These are phyloP conservation scores for Pseudois nayaur DNA, from an alignment of 2,113 vertebrate species.

Conservation along the genomic window DNA sequence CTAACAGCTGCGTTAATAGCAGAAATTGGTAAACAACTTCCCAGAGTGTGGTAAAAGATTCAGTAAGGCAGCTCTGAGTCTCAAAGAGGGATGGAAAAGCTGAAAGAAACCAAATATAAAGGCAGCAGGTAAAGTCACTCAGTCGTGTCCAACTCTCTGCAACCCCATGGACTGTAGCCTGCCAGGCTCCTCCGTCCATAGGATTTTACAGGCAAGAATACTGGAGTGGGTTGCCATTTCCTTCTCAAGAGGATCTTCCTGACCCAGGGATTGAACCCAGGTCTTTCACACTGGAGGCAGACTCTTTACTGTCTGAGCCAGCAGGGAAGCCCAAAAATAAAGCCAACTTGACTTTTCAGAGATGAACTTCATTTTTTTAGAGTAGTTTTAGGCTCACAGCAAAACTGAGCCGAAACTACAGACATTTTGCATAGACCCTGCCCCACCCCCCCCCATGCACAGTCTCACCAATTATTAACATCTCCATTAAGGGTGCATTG, in stretches of 20 bases:
- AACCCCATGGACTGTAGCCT: background rate
- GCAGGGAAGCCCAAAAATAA: background rate
- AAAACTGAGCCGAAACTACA: background rate
- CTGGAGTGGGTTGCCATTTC: background rate
- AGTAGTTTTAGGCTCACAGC: background rate
- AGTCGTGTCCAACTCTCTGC: background rate
- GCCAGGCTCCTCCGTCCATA: background rate
- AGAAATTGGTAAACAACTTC: constrained; percentile 52
- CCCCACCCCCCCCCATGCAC: too few species aligned
- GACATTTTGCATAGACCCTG: background rate
- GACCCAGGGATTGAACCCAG: accelerated
- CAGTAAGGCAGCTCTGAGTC: background rate
- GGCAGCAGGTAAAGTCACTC: background rate
- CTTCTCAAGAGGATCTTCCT: background rate
- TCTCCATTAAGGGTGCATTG: background rate
- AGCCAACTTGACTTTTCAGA: background rate
- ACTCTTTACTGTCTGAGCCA: background rate
- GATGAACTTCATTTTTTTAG: background rate
- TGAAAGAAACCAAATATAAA: background rate
- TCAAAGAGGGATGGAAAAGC: background rate
- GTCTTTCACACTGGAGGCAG: background rate
- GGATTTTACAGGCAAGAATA: background rate
- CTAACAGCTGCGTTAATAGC: constrained; percentile 48
- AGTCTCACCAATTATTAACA: background rate
- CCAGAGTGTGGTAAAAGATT: background rate